Evolutionary conservation across 1,140 invertebrate species (phyloP).

Genomic region (Euura lappo): DNA sequence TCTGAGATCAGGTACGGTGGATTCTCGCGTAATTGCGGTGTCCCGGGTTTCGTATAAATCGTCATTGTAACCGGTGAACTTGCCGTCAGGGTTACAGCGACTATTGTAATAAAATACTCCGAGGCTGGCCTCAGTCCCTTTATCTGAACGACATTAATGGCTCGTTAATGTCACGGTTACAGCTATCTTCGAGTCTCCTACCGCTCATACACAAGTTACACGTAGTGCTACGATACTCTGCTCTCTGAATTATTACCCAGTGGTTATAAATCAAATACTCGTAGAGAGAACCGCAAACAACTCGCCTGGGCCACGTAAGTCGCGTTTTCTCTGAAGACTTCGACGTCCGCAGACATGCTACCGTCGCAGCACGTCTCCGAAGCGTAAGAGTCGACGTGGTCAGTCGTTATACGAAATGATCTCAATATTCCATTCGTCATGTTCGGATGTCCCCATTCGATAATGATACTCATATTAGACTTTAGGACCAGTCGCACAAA

Average conservation of each 20-base stretch:
- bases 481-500: conserved; percentile 8
- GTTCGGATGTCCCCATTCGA: conserved; percentile 19
- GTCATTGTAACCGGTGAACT: conserved; percentile 12
- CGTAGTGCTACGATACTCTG: too few relatives aligned
- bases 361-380: conserved; percentile 14
- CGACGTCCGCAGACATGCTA: background rate
- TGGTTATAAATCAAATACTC: too few relatives aligned
- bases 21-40: conserved; percentile 7
- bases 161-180: background rate
- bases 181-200: background rate
- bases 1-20: conserved; percentile 4
- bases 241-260: too few relatives aligned
- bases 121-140: conserved; percentile 14
- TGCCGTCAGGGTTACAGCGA: conserved; percentile 5
- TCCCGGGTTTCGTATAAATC: conserved; percentile 10
- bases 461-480: conserved; percentile 2
- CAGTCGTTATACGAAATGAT: conserved; percentile 8
- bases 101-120: conserved; percentile 14
- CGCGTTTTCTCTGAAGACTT: conserved; percentile 10
- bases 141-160: conserved; percentile 8
- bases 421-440: conserved; percentile 20
- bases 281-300: background rate
- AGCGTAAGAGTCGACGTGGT: conserved; percentile 12
- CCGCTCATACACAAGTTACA: too few relatives aligned
- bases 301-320: conserved; percentile 8